Base-by-base conservation (phyloP, 2,888 invertebrate species). In the Sinelater perroti region DNA sequence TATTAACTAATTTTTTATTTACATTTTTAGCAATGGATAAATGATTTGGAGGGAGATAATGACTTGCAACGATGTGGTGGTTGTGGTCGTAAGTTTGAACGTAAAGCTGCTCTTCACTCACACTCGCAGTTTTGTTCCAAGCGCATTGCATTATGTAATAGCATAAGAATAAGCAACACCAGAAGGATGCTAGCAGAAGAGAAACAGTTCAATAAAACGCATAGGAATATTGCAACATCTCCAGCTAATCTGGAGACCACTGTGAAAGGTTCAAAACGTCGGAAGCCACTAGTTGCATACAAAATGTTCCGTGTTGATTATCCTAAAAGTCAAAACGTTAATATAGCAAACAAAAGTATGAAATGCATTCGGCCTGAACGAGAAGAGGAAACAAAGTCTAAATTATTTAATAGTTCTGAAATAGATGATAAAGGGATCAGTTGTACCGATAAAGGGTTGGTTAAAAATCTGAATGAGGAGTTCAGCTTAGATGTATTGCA, bases 1-100 rank as follows among this genome's bases (percentile, higher is more conserved):
- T 31, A 31, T 11, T 35, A 10, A 21, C 28, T 26, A 26, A 26
- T 50, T 18, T 56, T n/a, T n/a, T 42, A n/a, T 30, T 3, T 11
- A 30, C 17, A 36, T 56, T 59, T 61, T 51, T 56, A 85, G 81
- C 81, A 83, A 62, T 86, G 86, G 85, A 81, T 86, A 79, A 83
- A 85, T 61, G 86, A 86, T 72, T 80, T 88, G 66, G 87, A 88
- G 69, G 80, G 81, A 5, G 85, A 85, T 66, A 80, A 82, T 7
- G 84, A 84, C 63, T 71, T 85, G 78, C 88, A 66, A 71, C 85
- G 82, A 72, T 86, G 87, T 71, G 85, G 85, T 13, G 86, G 85
- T 0, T 91, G 91, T 73, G 87, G 87, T 0, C 86, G 87, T 64
- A 81, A 83, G 55, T 90, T 90, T 71, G 90, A 90, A 71, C 82